A percentile compares a stretch with the other conserved stretches of the same genome.
phyloP scores from a whole-genome alignment of 35 echinoderm and acorn worm species.

The Antedon bifida region DNA sequence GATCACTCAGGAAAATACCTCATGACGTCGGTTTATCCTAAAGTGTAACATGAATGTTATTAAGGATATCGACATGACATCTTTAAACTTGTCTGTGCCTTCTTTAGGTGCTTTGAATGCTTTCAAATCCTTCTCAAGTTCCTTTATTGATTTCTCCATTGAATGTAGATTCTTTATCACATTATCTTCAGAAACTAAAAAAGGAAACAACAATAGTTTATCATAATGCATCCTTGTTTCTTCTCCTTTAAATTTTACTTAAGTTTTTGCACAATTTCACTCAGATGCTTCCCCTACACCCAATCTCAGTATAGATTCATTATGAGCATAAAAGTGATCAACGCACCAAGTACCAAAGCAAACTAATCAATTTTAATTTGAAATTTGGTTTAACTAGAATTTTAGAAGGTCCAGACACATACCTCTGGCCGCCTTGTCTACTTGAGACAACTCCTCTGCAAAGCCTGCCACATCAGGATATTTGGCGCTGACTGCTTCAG shows the following conservation, averaged over 20 bases:
- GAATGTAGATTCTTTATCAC: conserved; percentile 34
- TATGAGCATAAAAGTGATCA: no score
- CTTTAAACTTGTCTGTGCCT: conserved; percentile 65
- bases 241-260: background rate
- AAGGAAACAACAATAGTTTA: background rate
- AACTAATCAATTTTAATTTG: no score
- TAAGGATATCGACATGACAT: conserved; percentile 98
- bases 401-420: no score
- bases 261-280: background rate
- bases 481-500: conserved; percentile 32
- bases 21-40: no score
- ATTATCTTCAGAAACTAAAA: conserved; percentile 63
- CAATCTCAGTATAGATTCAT: no score
- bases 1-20: no score
- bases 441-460: conserved; percentile 39
- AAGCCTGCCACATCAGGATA: conserved; percentile 70
- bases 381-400: no score
- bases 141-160: conserved; percentile 70
- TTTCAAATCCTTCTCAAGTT: conserved; percentile 68
- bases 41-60: background rate
- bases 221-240: no score
- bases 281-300: no score
- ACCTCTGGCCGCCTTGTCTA: conserved; percentile 70
- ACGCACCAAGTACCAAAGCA: no score
- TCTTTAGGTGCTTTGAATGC: conserved; percentile 54